Evolutionary conservation across 2,888 invertebrate genomes (phyloP).

Genomic region (Hedya salicella): DNA sequence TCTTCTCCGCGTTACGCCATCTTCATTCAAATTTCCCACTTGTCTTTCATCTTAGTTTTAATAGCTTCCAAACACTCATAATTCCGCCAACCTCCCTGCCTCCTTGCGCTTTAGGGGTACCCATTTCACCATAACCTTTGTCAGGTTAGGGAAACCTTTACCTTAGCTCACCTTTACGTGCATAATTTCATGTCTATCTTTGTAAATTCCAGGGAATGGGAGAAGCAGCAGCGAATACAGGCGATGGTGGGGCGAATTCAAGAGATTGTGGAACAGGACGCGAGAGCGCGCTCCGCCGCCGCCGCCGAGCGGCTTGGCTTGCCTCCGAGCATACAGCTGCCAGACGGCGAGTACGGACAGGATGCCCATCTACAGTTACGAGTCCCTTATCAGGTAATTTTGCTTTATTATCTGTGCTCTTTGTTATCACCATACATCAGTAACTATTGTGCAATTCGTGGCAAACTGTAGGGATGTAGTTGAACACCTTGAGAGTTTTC

Average conservation of each 20-base stretch:
- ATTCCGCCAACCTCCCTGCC: too few species aligned
- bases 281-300: conserved; percentile 79
- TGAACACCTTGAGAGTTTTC: too few species aligned
- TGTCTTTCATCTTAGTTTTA: too few species aligned
- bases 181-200: not conserved
- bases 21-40: too few species aligned
- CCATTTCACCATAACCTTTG: too few species aligned
- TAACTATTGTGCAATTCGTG: too few species aligned
- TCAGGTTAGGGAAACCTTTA: too few species aligned
- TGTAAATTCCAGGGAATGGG: conserved; percentile 87
- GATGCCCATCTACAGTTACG: conserved; percentile 86
- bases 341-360: conserved; percentile 87
- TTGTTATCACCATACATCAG: too few species aligned
- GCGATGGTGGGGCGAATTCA: conserved; percentile 84
- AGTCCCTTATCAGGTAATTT: conserved; percentile 86
- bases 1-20: too few species aligned
- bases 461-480: too few species aligned
- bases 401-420: not conserved
- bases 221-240: conserved; percentile 83
- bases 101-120: too few species aligned
- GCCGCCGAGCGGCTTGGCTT: conserved; percentile 82
- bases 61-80: too few species aligned
- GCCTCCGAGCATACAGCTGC: conserved; percentile 87
- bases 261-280: conserved; percentile 83
- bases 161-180: not conserved